Percentiles rank a stretch among this genome's conserved stretches.
Conservation (phyloP, 1,140 invertebrate genomes). For the Prorops nasuta region DNA sequence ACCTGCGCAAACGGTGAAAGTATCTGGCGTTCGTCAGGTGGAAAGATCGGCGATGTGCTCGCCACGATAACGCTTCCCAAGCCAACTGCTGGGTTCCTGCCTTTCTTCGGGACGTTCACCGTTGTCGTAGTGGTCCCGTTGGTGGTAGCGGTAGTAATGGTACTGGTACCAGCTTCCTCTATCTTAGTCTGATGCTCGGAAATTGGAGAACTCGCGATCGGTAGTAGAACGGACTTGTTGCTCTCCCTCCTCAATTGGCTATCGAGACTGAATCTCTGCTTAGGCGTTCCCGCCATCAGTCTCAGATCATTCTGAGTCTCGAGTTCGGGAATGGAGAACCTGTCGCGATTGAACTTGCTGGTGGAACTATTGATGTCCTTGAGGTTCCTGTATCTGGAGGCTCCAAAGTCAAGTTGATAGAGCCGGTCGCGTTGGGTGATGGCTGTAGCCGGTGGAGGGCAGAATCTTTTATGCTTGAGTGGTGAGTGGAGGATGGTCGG, state of each 20-base stretch:
- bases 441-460: constrained; percentile 20
- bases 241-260: constrained; percentile 39
- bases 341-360: constrained; percentile 44
- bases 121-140: too few relatives aligned
- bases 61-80: constrained; percentile 40
- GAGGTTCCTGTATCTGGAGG: constrained; percentile 27
- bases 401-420: constrained; percentile 43
- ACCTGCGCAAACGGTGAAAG: constrained; percentile 16
- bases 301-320: constrained; percentile 48
- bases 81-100: constrained; percentile 19
- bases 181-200: constrained; percentile 34
- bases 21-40: constrained; percentile 29
- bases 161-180: constrained; percentile 10
- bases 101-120: too few relatives aligned
- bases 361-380: constrained; percentile 18
- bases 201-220: constrained; percentile 49
- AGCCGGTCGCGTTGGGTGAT: constrained; percentile 41
- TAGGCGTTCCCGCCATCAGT: constrained; percentile 45
- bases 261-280: constrained; percentile 48
- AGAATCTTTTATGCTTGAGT: constrained; percentile 34
- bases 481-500: constrained; percentile 16
- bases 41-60: constrained; percentile 43
- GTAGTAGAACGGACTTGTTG: constrained; percentile 37
- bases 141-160: neutral
- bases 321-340: constrained; percentile 48